Percentiles rank a stretch among this genome's conserved stretches.
phyloP scores from a whole-genome alignment of 2,113 vertebrate species.

The Chascanopsetta lugubris region DNA sequence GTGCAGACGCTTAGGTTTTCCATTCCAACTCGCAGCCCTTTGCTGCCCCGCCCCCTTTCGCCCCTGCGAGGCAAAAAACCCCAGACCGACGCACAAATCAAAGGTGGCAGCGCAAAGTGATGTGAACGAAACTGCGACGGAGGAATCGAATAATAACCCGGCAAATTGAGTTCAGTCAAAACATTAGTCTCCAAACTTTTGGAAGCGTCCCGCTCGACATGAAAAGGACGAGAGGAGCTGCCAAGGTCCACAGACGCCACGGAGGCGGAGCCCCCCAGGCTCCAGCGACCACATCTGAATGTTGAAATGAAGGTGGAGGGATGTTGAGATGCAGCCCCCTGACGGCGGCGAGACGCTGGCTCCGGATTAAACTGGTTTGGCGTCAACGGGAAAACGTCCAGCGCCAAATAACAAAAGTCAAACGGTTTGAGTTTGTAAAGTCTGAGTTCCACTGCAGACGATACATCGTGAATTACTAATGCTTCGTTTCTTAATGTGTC shows the following conservation, averaged over 20 bases:
- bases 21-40: too few species aligned
- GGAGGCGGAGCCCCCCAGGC: slow-evolving; percentile 28
- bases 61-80: too few species aligned
- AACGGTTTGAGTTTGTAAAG: slow-evolving; percentile 14
- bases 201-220: slow-evolving; percentile 9
- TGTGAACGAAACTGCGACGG: not conserved
- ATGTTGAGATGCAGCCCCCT: slow-evolving; percentile 54
- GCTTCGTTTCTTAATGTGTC: slow-evolving; percentile 17
- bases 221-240: slow-evolving; percentile 42
- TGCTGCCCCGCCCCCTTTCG: too few species aligned
- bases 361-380: slow-evolving; percentile 54
- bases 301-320: slow-evolving; percentile 50
- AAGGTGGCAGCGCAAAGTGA: too few species aligned
- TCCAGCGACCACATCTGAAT: slow-evolving; percentile 33
- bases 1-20: too few species aligned
- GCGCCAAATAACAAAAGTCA: slow-evolving; percentile 47
- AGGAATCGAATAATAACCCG: not conserved
- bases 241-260: slow-evolving; percentile 46
- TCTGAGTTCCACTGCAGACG: too few species aligned
- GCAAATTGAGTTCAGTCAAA: not conserved
- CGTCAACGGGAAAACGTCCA: slow-evolving; percentile 53
- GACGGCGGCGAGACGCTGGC: slow-evolving; percentile 51
- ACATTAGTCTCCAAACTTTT: slow-evolving; percentile 16
- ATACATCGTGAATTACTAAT: slow-evolving; percentile 44
- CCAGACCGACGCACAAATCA: too few species aligned